Evolutionary conservation across 2,113 vertebrate species (phyloP).

Genomic region (Galbula dea): DNA sequence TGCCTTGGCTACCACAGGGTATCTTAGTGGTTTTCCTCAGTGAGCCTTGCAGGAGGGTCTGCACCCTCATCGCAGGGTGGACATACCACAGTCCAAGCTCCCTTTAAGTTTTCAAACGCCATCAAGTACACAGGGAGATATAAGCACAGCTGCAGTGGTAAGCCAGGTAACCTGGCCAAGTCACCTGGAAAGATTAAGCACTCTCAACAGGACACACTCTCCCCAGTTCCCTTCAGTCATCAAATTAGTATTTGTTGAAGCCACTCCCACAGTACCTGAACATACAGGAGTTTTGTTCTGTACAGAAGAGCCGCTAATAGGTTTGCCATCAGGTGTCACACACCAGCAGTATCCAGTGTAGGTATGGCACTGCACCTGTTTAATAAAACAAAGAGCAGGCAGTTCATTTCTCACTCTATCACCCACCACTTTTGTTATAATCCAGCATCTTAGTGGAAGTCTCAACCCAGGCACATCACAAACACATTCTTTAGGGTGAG

Average conservation of each 20-base stretch:
- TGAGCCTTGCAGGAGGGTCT: not conserved
- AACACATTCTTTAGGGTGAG: not conserved
- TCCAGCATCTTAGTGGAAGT: not conserved
- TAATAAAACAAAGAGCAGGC: slow-evolving; percentile 27
- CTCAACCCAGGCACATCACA: not conserved
- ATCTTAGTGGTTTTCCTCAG: not conserved
- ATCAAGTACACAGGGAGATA: not conserved
- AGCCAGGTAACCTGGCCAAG: not conserved
- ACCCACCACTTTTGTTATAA: not conserved
- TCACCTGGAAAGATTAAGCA: not conserved
- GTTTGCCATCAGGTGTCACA: slow-evolving; percentile 93
- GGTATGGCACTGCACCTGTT: slow-evolving; percentile 97
- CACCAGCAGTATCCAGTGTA: slow-evolving; percentile 99
- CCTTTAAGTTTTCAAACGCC: not conserved
- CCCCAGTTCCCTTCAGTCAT: not conserved
- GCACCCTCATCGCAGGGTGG: not conserved
- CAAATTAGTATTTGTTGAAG: not conserved
- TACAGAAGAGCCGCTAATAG: slow-evolving; percentile 95
- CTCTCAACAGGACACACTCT: not conserved
- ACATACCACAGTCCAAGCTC: not conserved
- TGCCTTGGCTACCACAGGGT: not conserved
- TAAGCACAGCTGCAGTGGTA: not conserved
- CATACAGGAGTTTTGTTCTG: slow-evolving; percentile 98
- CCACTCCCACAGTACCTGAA: slow-evolving; percentile 87
- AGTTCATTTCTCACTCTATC: slow-evolving; percentile 15